Percentiles rank a stretch among this genome's conserved stretches.
Conservation (phyloP, 1,140 invertebrate species). For the Lepidotrigona ventralis region DNA sequence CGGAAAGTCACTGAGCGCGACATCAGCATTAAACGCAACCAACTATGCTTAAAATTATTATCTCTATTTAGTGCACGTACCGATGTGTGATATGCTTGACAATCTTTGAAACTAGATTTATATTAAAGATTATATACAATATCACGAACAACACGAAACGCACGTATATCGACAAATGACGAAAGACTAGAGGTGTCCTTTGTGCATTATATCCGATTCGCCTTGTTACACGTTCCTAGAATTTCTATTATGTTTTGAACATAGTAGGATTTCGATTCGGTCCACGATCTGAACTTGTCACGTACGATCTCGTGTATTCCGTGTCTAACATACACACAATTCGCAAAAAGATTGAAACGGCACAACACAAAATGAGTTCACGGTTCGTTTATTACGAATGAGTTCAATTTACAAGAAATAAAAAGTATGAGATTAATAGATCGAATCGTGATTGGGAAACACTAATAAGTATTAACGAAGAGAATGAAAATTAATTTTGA, state of each 20-base stretch:
- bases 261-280: conserved; percentile 38
- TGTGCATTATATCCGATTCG: conserved; percentile 39
- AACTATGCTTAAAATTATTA: conserved; percentile 4
- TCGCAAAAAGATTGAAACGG: conserved; percentile 22
- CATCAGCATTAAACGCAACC: not conserved
- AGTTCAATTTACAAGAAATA: not conserved
- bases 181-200: conserved; percentile 1
- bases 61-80: not conserved
- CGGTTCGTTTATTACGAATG: conserved; percentile 13
- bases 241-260: conserved; percentile 59
- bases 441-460: too few relatives aligned
- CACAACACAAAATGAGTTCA: conserved; percentile 8
- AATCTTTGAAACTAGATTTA: not conserved
- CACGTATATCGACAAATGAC: conserved; percentile 4
- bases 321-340: conserved; percentile 37
- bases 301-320: conserved; percentile 28
- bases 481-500: conserved; percentile 10
- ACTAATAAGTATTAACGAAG: not conserved
- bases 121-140: not conserved
- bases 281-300: conserved; percentile 41
- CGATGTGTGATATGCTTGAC: not conserved
- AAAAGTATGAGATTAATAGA: not conserved
- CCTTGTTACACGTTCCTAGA: conserved; percentile 42
- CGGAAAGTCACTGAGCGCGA: too few relatives aligned
- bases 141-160: not conserved